phyloP scores from a whole-genome alignment of 2,888 invertebrate genomes.

The Lasioglossum villosulum region DNA sequence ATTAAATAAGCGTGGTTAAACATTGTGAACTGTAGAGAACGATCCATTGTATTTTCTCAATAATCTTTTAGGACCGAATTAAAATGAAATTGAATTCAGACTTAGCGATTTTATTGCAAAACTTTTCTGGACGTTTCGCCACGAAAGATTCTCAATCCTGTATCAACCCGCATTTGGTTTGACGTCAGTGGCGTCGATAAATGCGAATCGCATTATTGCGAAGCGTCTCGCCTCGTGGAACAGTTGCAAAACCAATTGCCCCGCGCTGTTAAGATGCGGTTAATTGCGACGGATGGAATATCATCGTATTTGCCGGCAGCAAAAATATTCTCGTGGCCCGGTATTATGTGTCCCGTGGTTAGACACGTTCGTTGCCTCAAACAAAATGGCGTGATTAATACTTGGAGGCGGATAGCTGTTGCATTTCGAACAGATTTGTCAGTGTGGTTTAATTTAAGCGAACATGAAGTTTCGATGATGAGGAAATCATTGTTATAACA shows the following conservation, averaged over 20 bases:
- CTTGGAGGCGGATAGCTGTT: neutral
- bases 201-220: conserved; percentile 37
- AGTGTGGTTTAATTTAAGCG: neutral
- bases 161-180: conserved; percentile 8
- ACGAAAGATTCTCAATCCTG: neutral
- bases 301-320: neutral
- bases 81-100: neutral
- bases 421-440: neutral
- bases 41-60: neutral
- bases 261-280: conserved; percentile 9
- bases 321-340: conserved; percentile 16
- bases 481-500: too few species aligned
- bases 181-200: conserved; percentile 42
- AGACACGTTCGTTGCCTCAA: neutral
- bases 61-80: neutral
- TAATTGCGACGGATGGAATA: conserved; percentile 18
- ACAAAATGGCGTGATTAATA: conserved; percentile 29
- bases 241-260: conserved; percentile 5
- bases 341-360: conserved; percentile 17
- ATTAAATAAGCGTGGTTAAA: neutral
- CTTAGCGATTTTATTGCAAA: neutral
- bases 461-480: neutral
- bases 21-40: neutral
- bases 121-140: neutral
- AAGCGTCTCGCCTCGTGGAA: neutral